Base-by-base conservation (phyloP, 23 tunicate species). In the Ciona savignyi region DNA sequence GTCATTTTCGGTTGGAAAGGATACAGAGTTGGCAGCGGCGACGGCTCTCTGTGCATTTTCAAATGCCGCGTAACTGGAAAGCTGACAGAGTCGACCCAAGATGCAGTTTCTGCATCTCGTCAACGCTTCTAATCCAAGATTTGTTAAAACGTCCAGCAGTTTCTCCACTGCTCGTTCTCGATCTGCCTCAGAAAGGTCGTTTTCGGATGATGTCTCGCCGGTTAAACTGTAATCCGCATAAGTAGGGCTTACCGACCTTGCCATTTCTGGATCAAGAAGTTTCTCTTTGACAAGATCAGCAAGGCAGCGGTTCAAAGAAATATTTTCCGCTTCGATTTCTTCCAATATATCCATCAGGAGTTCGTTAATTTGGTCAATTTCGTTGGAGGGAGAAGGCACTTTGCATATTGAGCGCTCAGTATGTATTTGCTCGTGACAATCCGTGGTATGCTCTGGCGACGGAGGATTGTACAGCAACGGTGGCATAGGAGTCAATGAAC, bases 301-400 rank as follows among this genome's bases (percentile, higher is more conserved):
- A 31, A 86, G 34, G 48, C 81, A 86, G 1, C 35, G 75, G 34
- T 74, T 70, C 1, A 86, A 63, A 21, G 80, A 66, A 26, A 86
- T 74, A 42, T 79, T 86, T n/a, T 79, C 93, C 2, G 80, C 93
- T 34, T 79, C 85, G 25, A 86, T 74, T 62, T 86, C 93, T 28
- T 86, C 93, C 4, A 86, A 31, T 4, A 86, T 86, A 62, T 86
- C 93, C 85, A 86, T 74, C 56, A 86, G 49, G 20, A 74, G 73
- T 35, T 86, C 93, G 64, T 86, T 86, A 19, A 66, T 74, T 21
- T 51, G 74, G 31, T 86, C 93, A 0, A 72, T 65, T 34, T 74
- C 81, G 71, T 86, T 86, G 0, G 33, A 1, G 0, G 71, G 74
- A n/a, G 67, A 63, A 4, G 67, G 28, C 4, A 4, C 24, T 63